Evolutionary conservation across 2,797 vertebrate species (phyloP).

Genomic region (Geotrypetes seraphini): DNA sequence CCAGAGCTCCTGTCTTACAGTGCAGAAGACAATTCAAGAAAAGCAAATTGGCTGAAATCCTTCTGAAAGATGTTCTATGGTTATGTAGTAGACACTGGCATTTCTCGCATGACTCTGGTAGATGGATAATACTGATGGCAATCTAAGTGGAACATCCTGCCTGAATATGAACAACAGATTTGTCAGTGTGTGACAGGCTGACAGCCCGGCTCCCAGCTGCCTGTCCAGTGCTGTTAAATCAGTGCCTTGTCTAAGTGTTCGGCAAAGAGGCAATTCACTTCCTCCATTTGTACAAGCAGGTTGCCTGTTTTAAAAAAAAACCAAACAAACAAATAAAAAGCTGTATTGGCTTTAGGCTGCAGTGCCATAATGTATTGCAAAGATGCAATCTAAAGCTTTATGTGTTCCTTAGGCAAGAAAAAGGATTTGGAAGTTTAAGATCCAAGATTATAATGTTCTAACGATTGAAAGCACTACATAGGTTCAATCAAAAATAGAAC

Average conservation of each 20-base stretch:
- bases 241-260: constrained; percentile 64
- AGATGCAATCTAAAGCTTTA: constrained; percentile 48
- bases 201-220: constrained; percentile 88
- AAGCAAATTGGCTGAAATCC: constrained; percentile 13
- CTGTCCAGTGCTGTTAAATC: constrained; percentile 90
- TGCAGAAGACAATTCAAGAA: not conserved
- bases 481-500: constrained; percentile 14
- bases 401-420: constrained; percentile 38
- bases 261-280: constrained; percentile 69
- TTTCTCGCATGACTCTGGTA: constrained; percentile 10
- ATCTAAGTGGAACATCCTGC: constrained; percentile 64
- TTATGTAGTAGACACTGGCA: not conserved
- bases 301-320: constrained; percentile 56
- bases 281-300: constrained; percentile 45
- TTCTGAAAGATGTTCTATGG: constrained; percentile 13
- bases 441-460: constrained; percentile 37
- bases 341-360: constrained; percentile 56
- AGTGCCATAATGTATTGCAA: constrained; percentile 53
- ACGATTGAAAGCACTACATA: constrained; percentile 34
- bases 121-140: constrained; percentile 49
- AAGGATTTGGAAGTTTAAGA: constrained; percentile 30
- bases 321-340: constrained; percentile 17
- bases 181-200: constrained; percentile 91
- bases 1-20: constrained; percentile 3
- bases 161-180: constrained; percentile 88